phyloP scores from a whole-genome alignment of 2,888 invertebrate genomes.

The Diaperis boleti region DNA sequence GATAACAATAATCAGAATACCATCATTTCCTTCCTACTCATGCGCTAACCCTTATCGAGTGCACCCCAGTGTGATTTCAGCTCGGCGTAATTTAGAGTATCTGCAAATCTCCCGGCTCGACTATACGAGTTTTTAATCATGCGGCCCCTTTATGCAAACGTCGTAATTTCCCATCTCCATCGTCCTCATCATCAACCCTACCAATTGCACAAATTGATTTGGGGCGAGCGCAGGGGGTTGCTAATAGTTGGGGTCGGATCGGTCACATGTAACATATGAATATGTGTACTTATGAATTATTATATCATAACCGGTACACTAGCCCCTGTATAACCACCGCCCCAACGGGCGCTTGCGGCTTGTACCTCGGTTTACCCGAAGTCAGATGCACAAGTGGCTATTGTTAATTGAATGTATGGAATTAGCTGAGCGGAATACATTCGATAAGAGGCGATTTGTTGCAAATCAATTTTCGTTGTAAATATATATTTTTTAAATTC shows the following conservation, averaged over 20 bases:
- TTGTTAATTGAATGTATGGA: constrained; percentile 30
- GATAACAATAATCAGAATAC: constrained; percentile 25
- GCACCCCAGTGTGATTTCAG: constrained; percentile 42
- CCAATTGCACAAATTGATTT: constrained; percentile 54
- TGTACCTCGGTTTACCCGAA: constrained; percentile 56
- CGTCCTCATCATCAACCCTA: constrained; percentile 43
- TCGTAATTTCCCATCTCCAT: constrained; percentile 54
- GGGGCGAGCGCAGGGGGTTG: constrained; percentile 46
- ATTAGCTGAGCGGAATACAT: constrained; percentile 28
- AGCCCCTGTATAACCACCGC: constrained; percentile 5
- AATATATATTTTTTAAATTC: no score
- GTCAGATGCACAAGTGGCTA: constrained; percentile 66
- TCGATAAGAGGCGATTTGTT: neutral
- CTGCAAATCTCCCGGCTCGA: constrained; percentile 41
- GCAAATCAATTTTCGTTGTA: no score
- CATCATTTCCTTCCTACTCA: neutral
- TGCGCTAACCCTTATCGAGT: constrained; percentile 14
- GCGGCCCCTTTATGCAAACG: constrained; percentile 57
- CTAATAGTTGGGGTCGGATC: constrained; percentile 56
- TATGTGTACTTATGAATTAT: constrained; percentile 61
- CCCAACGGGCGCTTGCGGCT: constrained; percentile 6
- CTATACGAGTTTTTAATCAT: constrained; percentile 60
- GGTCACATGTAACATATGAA: constrained; percentile 56
- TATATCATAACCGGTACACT: constrained; percentile 59
- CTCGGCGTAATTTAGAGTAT: constrained; percentile 43